Conservation (phyloP, 2,113 vertebrate genomes). For the Anolis sagrei region DNA sequence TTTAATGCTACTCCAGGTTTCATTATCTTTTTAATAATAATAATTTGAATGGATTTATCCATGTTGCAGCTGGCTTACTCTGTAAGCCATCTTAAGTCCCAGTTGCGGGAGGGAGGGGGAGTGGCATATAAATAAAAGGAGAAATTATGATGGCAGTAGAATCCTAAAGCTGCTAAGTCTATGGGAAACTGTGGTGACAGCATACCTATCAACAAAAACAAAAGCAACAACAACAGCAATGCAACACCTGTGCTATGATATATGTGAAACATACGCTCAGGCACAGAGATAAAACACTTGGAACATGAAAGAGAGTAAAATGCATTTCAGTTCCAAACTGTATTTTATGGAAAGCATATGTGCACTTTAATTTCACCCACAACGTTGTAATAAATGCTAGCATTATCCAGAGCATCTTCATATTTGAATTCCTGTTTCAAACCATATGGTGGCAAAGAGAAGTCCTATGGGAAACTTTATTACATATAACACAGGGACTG, state of each 20-base stretch:
- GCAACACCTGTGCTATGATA: neutral
- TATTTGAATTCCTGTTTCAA: constrained; percentile 29
- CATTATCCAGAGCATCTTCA: constrained; percentile 32
- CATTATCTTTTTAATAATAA: too few species aligned
- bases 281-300: constrained; percentile 25
- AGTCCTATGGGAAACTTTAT: neutral
- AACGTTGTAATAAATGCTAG: constrained; percentile 21
- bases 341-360: constrained; percentile 39
- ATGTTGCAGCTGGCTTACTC: too few species aligned
- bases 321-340: constrained; percentile 47
- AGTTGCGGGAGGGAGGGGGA: too few species aligned
- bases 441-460: neutral
- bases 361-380: constrained; percentile 39
- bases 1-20: too few species aligned
- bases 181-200: constrained; percentile 34
- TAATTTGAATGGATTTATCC: too few species aligned
- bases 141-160: neutral
- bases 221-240: neutral
- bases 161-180: neutral
- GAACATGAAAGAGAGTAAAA: constrained; percentile 23
- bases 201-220: neutral
- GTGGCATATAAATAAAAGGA: too few species aligned
- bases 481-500: neutral
- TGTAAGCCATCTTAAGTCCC: too few species aligned
- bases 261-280: constrained; percentile 27